Percentiles rank a stretch among this genome's conserved stretches.
Conservation (phyloP, 1,140 invertebrate genomes). For the Drosophila novamexicana region DNA sequence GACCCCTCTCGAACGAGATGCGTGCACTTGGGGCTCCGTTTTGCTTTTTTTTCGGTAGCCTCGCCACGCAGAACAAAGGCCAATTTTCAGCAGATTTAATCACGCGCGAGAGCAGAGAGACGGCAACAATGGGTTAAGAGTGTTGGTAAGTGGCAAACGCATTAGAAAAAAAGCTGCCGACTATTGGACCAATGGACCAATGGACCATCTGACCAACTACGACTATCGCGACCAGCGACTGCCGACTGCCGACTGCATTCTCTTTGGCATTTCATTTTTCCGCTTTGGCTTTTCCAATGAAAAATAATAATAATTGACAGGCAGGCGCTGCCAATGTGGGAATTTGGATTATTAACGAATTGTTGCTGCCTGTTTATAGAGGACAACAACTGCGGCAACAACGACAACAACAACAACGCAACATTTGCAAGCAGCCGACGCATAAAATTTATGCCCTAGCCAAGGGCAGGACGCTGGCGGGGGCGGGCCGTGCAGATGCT, state of each 20-base stretch:
- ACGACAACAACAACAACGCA: conserved; percentile 25
- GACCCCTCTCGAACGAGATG: conserved; percentile 16
- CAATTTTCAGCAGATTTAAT: conserved; percentile 82
- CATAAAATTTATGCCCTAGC: conserved; percentile 75
- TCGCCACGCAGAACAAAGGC: conserved; percentile 66
- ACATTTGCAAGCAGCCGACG: conserved; percentile 67
- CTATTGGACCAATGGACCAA: conserved; percentile 18
- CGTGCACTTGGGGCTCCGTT: conserved; percentile 44
- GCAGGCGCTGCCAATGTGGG: conserved; percentile 69
- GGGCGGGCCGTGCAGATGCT: conserved; percentile 25
- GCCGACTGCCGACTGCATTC: conserved; percentile 54
- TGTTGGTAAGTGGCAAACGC: conserved; percentile 69
- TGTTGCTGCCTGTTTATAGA: conserved; percentile 62
- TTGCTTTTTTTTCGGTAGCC: conserved; percentile 61
- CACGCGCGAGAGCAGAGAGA: conserved; percentile 60
- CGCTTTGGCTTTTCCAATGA: conserved; percentile 78
- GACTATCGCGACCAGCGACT: conserved; percentile 30
- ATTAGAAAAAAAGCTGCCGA: conserved; percentile 63
- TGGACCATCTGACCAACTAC: conserved; percentile 32
- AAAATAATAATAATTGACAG: conserved; percentile 83
- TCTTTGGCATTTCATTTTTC: conserved; percentile 79
- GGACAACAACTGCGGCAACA: conserved; percentile 44
- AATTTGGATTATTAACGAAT: conserved; percentile 83
- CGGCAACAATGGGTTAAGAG: conserved; percentile 69
- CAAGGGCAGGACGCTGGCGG: conserved; percentile 13